Evolutionary conservation across 2,888 invertebrate species (phyloP), one percentile per base, ranked within the genome.

Genomic region (Dioctria linearis): DNA sequence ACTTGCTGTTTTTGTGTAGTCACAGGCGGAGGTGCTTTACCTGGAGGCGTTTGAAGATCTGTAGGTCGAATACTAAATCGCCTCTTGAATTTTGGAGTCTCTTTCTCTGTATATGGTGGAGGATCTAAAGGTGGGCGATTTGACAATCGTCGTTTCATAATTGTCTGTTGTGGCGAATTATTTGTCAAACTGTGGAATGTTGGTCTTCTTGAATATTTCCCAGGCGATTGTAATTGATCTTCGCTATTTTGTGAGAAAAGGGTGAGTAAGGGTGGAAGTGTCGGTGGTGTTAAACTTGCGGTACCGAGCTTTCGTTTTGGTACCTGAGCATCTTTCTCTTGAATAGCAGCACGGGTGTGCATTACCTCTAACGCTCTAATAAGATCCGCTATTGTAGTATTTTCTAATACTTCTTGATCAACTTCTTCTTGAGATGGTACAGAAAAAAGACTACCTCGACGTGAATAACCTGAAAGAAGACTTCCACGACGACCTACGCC

Each of bases 311-410:
- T 92, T 11, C 91, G 88, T 42, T 84, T 84, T 5, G 79, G 67
- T 11, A 13, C 25, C 37, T 80, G 67, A 40, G 54, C 5, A 43
- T 65, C 51, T 37, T 13, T 59, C 42, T 80, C 78, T 46, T 42
- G 46, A 46, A 66, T 25, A 9, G 65, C 61, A 1, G 79, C 43
- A 43, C 65, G 71, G 0, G 90, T 88, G 83, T 92, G 92, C 43
- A 95, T 90, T n/a, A 93, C 92, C 67, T 95, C 93, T 69, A 96
- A 88, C 0, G 95, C 95, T 80, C 95, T 90, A 42, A 96, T 91
- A 78, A 96, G 91, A 88, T 96, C 95, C 1, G 95, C 96, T 11
- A 96, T 91, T 39, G 95, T 95, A 0, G 96, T 96, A 85, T 95
- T 93, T 87, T 96, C 96, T 79, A 96, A 89, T 9, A 95, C 91